Evolutionary conservation across 2,888 invertebrate genomes (phyloP).

Genomic region (Drosophila tanythrix): DNA sequence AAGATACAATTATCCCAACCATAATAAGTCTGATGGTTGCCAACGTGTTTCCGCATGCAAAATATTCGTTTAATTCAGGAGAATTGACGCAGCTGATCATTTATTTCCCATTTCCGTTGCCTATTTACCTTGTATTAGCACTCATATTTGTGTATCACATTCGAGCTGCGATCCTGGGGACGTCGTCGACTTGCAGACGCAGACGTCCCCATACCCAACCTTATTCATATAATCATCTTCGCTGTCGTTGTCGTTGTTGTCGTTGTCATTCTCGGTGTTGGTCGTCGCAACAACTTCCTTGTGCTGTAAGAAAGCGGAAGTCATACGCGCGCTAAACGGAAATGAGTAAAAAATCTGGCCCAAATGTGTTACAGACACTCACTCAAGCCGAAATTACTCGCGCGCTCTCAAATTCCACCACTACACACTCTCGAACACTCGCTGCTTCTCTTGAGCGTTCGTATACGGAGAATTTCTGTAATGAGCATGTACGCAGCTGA

Average conservation of each 20-base stretch:
- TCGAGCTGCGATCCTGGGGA: slow-evolving; percentile 38
- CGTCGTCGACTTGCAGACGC: background rate
- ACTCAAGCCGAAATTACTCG: slow-evolving; percentile 33
- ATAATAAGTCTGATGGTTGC: background rate
- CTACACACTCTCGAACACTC: background rate
- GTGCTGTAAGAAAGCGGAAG: slow-evolving; percentile 62
- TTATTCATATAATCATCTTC: background rate
- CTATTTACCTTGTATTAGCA: background rate
- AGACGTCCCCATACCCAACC: slow-evolving; percentile 7
- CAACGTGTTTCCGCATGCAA: background rate
- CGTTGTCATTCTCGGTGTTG: slow-evolving; percentile 4
- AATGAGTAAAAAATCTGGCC: slow-evolving; percentile 58
- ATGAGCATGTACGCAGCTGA: slow-evolving; percentile 9
- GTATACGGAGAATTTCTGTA: slow-evolving; percentile 49
- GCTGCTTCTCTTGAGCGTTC: background rate
- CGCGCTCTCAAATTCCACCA: slow-evolving; percentile 10
- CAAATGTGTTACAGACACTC: slow-evolving; percentile 13
- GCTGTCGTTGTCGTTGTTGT: background rate
- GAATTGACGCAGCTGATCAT: background rate
- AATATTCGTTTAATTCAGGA: background rate
- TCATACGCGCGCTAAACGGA: slow-evolving; percentile 60
- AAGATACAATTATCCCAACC: background rate
- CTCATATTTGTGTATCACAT: background rate
- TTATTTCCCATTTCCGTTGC: background rate
- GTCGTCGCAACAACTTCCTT: slow-evolving; percentile 68